Evolutionary conservation across 2,797 vertebrate species (phyloP), one percentile per base, ranked within the genome.

Genomic region (Sebastes itinus): DNA sequence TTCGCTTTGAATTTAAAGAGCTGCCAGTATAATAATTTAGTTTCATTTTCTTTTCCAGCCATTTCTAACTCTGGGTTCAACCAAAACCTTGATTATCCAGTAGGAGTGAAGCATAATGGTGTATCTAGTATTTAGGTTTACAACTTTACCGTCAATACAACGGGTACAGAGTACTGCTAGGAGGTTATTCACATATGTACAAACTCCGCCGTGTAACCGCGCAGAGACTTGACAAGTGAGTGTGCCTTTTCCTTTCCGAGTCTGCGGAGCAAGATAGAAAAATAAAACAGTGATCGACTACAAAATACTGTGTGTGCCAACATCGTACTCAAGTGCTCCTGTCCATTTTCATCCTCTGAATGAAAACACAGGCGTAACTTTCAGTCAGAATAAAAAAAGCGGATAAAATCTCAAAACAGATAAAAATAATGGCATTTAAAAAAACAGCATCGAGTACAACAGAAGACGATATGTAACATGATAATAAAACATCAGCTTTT

Each of bases 101-200:
- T 68, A 89, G 86, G 42, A 67, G 84, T 85, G 86, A 86, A 56
- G 75, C 82, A 78, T 81, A 89, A 88, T 69, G 84, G 71, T 83
- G 86, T 68, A 82, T 88, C 83, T 91, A 92, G 77, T 92, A 81
- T 81, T 92, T 84, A 83, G 82, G 83, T 80, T 91, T 90, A 63
- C 89, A 86, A 90, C 86, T 86, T 89, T 86, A 93, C 90, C 30
- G 54, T 82, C 86, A 87, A 89, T 87, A 92, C 91, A 84, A 94
- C 87, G 78, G 83, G 85, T 83, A 90, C 84, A 65, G 84, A 84
- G 91, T 84, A 91, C 90, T 87, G 84, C 80, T 85, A 81, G 74
- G 80, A 87, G 79, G 58, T 78, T 94, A 94, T 94, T 90, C 86
- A 95, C 94, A 94, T 90, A 94, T 94, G 80, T 94, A 95, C 94